Base-by-base conservation (phyloP, 2,113 vertebrate species). In the Sander vitreus region DNA sequence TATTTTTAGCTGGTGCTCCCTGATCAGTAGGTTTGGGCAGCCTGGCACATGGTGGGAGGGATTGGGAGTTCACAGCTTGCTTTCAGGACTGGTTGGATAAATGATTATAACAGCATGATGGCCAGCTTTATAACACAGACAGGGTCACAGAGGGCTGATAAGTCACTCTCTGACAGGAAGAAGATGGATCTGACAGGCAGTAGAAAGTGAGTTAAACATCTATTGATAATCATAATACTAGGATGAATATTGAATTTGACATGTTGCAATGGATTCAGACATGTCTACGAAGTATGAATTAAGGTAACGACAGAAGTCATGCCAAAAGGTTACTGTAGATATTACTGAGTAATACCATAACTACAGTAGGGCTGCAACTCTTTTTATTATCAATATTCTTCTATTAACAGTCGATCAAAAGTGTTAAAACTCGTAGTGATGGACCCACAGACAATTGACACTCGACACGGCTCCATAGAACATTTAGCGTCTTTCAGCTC, bases 41-140 rank as follows among this genome's bases (percentile, higher is more conserved):
- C 73, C 73, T 81, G 79, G 84, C 84, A 85, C 86, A 84, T 81
- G 76, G 74, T 73, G 51, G 30, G 62, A 72, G 53, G 69, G 84
- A 85, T 82, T 92, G 91, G 87, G 91, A 89, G 83, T 80, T 85
- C 82, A 74, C 84, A 92, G 78, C 72, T 77, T 68, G 88, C 80
- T 88, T 78, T 88, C 78, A 77, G 73, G 78, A 73, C 78, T 8
- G 73, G 77, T 62, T 82, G 86, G 89, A 89, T 72, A 85, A 86
- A 89, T 85, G 59, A 89, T 91, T 90, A 89, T 87, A 91, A 87
- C 84, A 77, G 85, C 60, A 76, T 88, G 86, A 89, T 87, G 81
- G 92, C 85, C 82, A 87, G 89, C 78, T 89, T 88, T 88, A 81
- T 53, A 86, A 90, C 91, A 69, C 59, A 73, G 79, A 78, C 47